A percentile compares a stretch with the other conserved stretches of the same genome.
phyloP scores from a whole-genome alignment of 2,888 invertebrate species.

The Synergus laeviventris region DNA sequence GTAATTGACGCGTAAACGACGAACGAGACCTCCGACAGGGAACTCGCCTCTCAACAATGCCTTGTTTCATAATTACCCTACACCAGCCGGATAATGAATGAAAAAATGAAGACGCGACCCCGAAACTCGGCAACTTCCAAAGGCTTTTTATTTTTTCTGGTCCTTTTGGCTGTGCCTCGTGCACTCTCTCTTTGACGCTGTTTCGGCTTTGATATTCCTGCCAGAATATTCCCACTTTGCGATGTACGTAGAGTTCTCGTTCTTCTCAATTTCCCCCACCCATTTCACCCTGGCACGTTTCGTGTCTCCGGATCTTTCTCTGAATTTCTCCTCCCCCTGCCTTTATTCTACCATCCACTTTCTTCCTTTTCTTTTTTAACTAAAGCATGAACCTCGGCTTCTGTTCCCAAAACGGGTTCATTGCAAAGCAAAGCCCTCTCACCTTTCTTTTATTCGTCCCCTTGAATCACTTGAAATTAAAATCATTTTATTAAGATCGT shows the following conservation, averaged over 20 bases:
- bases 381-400: slow-evolving; percentile 14
- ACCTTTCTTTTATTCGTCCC: slow-evolving; percentile 15
- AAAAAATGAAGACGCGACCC: slow-evolving; percentile 50
- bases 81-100: slow-evolving; percentile 39
- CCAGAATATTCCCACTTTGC: slow-evolving; percentile 69
- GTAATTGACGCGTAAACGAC: slow-evolving; percentile 39
- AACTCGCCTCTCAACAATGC: slow-evolving; percentile 38
- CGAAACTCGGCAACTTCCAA: slow-evolving; percentile 62
- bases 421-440: slow-evolving; percentile 28
- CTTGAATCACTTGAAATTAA: slow-evolving; percentile 30
- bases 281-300: slow-evolving; percentile 31
- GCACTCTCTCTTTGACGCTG: slow-evolving; percentile 67
- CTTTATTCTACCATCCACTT: slow-evolving; percentile 44
- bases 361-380: slow-evolving; percentile 39
- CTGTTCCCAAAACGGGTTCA: slow-evolving; percentile 35
- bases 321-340: slow-evolving; percentile 44
- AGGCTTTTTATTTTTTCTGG: slow-evolving; percentile 52
- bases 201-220: slow-evolving; percentile 71
- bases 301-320: slow-evolving; percentile 35
- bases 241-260: slow-evolving; percentile 45
- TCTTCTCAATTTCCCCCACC: slow-evolving; percentile 41
- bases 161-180: slow-evolving; percentile 49
- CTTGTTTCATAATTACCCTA: slow-evolving; percentile 39
- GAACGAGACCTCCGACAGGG: slow-evolving; percentile 39
- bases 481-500: slow-evolving; percentile 18